phyloP scores from a whole-genome alignment of 2,888 invertebrate genomes.

The Drosophila merina region DNA sequence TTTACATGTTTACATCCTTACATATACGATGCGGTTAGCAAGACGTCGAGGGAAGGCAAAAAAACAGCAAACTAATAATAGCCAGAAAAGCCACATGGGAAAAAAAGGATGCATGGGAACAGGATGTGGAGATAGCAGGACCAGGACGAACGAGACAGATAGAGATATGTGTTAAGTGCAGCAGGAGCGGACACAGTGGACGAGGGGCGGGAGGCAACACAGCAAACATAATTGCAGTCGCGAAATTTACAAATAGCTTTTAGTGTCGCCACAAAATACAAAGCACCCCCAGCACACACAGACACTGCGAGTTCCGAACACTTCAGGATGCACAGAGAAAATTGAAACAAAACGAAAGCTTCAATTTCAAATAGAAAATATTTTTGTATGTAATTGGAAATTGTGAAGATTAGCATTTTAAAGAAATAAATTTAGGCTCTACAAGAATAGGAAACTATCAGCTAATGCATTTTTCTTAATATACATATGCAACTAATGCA shows the following conservation, averaged over 20 bases:
- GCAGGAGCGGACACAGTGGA: slow-evolving; percentile 25
- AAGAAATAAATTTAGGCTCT: too few relatives aligned
- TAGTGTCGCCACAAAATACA: slow-evolving; percentile 75
- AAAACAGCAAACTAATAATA: slow-evolving; percentile 75
- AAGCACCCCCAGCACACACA: slow-evolving; percentile 26
- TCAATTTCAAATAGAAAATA: too few relatives aligned
- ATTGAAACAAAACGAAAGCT: neutral
- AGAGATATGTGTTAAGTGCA: slow-evolving; percentile 52
- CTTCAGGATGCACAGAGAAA: slow-evolving; percentile 13
- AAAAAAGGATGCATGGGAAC: slow-evolving; percentile 19
- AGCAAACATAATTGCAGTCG: slow-evolving; percentile 80
- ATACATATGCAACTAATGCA: slow-evolving; percentile 51
- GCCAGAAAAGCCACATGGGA: slow-evolving; percentile 66
- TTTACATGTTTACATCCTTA: slow-evolving; percentile 50
- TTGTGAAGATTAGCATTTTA: too few relatives aligned
- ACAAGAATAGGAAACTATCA: too few relatives aligned
- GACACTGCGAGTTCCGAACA: neutral
- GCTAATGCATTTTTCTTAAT: neutral
- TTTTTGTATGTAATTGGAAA: too few relatives aligned
- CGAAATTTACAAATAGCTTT: slow-evolving; percentile 80
- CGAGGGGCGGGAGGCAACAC: slow-evolving; percentile 35
- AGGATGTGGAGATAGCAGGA: neutral
- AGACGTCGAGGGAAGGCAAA: slow-evolving; percentile 40
- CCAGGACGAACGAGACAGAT: neutral
- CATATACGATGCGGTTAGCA: slow-evolving; percentile 58